Evolutionary conservation across 1,140 invertebrate species (phyloP).

Genomic region (Caenorhabditis brenneri): DNA sequence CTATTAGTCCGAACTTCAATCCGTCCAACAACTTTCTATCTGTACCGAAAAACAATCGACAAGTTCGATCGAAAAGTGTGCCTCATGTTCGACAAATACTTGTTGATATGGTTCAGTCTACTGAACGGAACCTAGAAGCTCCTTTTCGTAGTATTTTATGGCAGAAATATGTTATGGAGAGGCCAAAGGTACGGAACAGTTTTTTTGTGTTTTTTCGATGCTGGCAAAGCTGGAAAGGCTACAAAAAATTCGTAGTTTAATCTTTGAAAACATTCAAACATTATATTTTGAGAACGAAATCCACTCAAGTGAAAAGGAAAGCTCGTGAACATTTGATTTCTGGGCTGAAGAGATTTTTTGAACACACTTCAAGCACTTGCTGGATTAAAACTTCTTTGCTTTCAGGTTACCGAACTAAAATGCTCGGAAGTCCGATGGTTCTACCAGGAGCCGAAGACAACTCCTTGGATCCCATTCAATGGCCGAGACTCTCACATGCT

Average conservation of each 20-base stretch:
- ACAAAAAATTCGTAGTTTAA: too few species aligned
- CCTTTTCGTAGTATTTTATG: constrained; percentile 18
- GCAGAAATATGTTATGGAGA: constrained; percentile 1
- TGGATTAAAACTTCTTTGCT: too few species aligned
- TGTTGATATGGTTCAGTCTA: background rate
- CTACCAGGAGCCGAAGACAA: constrained; percentile 50
- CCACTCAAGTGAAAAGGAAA: too few species aligned
- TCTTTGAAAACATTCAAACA: too few species aligned
- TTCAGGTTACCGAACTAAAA: constrained; percentile 62
- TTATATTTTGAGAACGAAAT: too few species aligned
- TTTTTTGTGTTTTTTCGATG: too few species aligned
- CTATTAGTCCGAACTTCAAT: too few species aligned
- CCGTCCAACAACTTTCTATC: too few species aligned
- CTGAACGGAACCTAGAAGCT: background rate
- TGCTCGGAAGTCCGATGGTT: constrained; percentile 68
- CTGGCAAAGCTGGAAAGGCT: background rate
- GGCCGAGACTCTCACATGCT: constrained; percentile 67
- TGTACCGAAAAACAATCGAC: background rate
- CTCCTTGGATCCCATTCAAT: constrained; percentile 65
- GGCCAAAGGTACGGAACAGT: background rate
- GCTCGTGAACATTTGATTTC: too few species aligned
- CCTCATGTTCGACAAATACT: background rate
- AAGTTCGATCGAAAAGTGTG: background rate
- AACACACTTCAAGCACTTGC: too few species aligned
- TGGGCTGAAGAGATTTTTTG: too few species aligned